Conservation (phyloP, 64 coral and sea anemone genomes). For the Montipora efflorescens region DNA sequence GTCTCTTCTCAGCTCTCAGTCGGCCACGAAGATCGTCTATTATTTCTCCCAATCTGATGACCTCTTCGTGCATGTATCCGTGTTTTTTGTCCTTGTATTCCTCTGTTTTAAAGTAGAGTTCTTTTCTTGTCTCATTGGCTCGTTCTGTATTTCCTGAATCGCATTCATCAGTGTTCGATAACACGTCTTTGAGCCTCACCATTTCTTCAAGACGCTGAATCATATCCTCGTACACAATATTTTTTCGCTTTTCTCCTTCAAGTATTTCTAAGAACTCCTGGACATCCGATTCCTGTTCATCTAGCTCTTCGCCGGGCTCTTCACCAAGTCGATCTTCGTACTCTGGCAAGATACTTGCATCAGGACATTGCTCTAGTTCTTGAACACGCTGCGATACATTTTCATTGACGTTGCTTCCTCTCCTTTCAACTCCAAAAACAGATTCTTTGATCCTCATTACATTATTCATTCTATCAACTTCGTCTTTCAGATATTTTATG, state of each 20-base stretch:
- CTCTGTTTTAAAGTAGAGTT: conserved; percentile 50
- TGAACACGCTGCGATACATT: background rate
- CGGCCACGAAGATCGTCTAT: conserved; percentile 37
- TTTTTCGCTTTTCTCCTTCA: conserved; percentile 37
- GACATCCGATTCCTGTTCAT: conserved; percentile 11
- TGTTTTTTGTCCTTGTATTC: conserved; percentile 45
- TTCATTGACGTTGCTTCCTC: background rate
- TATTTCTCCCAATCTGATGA: background rate
- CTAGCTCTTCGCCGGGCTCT: background rate
- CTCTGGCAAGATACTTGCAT: background rate
- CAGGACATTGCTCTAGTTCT: conserved; percentile 1
- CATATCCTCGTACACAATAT: conserved; percentile 45
- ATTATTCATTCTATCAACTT: conserved; percentile 56
- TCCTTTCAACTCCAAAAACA: conserved; percentile 28
- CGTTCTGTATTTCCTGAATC: conserved; percentile 2
- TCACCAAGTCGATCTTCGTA: background rate
- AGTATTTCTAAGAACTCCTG: conserved; percentile 36
- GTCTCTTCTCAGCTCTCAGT: conserved; percentile 48
- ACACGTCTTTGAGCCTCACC: conserved; percentile 64
- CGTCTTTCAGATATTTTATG: conserved; percentile 77
- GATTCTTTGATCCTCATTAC: conserved; percentile 49
- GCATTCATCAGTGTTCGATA: conserved; percentile 57
- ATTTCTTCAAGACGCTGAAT: conserved; percentile 59
- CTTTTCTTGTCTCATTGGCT: background rate
- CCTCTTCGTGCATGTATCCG: conserved; percentile 23